These are phyloP conservation scores for Gnathonemus echidnorhynchus DNA, from an alignment of 2,113 vertebrate species.

Conservation along the genomic window DNA sequence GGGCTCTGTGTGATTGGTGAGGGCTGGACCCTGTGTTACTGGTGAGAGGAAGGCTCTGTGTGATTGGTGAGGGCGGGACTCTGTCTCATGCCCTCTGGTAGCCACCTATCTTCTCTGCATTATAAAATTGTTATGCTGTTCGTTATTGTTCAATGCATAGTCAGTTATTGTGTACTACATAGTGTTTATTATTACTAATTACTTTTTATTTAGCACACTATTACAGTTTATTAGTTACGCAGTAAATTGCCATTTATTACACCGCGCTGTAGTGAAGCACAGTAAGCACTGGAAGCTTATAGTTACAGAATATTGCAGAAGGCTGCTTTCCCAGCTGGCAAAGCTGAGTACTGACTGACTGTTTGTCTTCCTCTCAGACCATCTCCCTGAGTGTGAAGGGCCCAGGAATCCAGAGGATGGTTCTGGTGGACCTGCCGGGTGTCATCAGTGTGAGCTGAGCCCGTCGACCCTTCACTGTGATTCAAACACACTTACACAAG, in stretches of 20 bases:
- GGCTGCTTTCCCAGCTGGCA: neutral
- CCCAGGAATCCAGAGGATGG: constrained; percentile 95
- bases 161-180: no score
- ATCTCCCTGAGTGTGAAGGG: constrained; percentile 97
- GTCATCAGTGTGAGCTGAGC: constrained; percentile 80
- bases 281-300: neutral
- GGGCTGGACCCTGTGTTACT: neutral
- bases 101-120: neutral
- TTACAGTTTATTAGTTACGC: no score
- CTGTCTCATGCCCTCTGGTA: neutral
- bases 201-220: no score
- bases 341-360: neutral
- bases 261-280: no score
- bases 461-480: neutral
- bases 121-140: neutral
- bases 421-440: constrained; percentile 91
- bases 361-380: constrained; percentile 62
- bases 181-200: no score
- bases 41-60: neutral
- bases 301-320: neutral
- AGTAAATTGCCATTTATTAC: no score
- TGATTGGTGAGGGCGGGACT: no score
- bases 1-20: constrained; percentile 49
- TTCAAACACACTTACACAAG: neutral
- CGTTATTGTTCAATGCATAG: no score